Evolutionary conservation across 2,797 vertebrate species (phyloP).

Genomic region (Peromyscus nudipes): DNA sequence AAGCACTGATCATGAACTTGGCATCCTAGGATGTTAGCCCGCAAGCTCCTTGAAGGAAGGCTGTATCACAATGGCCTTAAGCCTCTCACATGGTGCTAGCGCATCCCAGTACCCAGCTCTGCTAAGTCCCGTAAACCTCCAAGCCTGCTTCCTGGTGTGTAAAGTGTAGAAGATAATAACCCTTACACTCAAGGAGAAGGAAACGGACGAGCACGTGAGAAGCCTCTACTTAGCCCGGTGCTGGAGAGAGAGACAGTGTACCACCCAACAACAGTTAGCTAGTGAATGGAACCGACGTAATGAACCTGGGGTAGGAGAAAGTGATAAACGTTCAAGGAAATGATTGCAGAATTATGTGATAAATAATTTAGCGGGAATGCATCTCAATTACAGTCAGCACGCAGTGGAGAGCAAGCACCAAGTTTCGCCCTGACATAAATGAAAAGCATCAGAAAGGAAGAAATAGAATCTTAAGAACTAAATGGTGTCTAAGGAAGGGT

Average conservation of each 20-base stretch:
- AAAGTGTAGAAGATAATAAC: background rate
- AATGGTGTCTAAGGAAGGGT: conserved; percentile 2
- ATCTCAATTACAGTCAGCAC: background rate
- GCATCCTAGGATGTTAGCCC: background rate
- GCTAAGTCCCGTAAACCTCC: conserved; percentile 35
- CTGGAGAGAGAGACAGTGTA: background rate
- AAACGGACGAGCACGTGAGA: background rate
- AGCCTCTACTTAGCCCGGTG: background rate
- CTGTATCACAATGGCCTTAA: background rate
- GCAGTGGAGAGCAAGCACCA: background rate
- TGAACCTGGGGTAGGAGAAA: background rate
- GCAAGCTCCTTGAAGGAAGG: conserved; percentile 16
- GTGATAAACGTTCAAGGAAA: conserved; percentile 36
- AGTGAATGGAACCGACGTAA: background rate
- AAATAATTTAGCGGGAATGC: conserved; percentile 9
- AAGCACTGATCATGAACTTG: background rate
- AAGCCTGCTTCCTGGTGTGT: conserved; percentile 31
- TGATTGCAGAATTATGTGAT: background rate
- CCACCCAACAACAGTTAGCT: background rate
- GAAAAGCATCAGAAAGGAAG: conserved; percentile 31
- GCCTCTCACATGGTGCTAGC: background rate
- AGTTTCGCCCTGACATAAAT: background rate
- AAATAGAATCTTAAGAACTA: conserved; percentile 39
- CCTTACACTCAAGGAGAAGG: background rate
- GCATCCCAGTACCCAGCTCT: background rate